Percentiles rank a stretch among this genome's conserved stretches.
Evolutionary conservation across 2,113 vertebrate genomes (phyloP).

Genomic region (Microcebus ravelobensis): DNA sequence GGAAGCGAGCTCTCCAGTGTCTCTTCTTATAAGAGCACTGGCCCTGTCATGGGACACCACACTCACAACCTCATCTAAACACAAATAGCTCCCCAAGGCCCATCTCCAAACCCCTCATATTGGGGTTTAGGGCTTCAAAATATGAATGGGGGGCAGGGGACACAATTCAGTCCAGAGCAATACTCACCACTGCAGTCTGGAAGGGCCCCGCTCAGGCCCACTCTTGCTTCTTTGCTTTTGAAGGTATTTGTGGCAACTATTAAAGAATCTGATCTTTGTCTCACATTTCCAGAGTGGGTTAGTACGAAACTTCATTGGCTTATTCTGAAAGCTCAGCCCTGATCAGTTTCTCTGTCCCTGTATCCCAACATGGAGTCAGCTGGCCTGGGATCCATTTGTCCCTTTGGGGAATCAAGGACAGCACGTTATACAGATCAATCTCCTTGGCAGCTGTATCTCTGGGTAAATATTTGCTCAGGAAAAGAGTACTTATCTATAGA

Average conservation of each 20-base stretch:
- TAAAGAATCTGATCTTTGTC: not conserved
- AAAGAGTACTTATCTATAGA: not conserved
- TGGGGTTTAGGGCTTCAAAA: not conserved
- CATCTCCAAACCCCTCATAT: not conserved
- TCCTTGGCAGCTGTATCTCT: not conserved
- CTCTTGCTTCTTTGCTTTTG: not conserved
- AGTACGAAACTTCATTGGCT: not conserved
- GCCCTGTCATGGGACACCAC: not conserved
- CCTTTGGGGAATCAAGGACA: not conserved
- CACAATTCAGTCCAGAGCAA: not conserved
- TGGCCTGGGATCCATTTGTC: not conserved
- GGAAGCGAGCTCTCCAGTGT: not conserved
- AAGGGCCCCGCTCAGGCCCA: rapidly evolving
- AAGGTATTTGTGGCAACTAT: not conserved
- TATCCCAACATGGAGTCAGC: too few species aligned
- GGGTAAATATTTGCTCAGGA: not conserved
- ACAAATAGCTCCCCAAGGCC: not conserved
- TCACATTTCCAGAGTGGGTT: not conserved
- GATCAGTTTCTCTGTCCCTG: not conserved
- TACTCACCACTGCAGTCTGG: too few species aligned
- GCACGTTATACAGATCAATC: rapidly evolving
- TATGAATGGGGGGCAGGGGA: too few species aligned
- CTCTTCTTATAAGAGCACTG: not conserved
- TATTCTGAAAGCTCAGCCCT: not conserved
- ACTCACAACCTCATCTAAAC: not conserved